Evolutionary conservation across 2,797 vertebrate genomes (phyloP).

Genomic region (Phataginus tetradactyla): DNA sequence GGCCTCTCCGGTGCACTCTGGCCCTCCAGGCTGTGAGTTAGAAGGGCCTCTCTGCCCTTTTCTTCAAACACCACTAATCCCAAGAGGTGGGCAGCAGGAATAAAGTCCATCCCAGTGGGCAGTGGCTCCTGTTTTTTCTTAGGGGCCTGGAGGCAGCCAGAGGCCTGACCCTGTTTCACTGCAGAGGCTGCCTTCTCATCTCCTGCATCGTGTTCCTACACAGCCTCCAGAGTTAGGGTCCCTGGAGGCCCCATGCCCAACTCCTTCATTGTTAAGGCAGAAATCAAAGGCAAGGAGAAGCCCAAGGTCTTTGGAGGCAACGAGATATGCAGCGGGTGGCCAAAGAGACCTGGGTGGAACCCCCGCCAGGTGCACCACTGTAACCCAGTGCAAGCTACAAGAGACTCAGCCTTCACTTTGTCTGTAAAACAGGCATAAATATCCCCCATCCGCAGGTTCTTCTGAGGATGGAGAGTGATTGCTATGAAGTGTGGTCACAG

Average conservation of each 20-base stretch:
- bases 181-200: neutral
- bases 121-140: neutral
- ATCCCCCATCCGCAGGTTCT: neutral
- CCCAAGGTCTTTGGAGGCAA: neutral
- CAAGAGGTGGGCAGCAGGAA: neutral
- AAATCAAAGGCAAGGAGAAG: neutral
- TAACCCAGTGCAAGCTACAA: neutral
- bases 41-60: neutral
- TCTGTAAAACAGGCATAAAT: neutral
- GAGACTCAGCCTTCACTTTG: neutral
- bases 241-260: neutral
- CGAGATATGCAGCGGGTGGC: too few species aligned
- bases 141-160: neutral
- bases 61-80: neutral
- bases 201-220: neutral
- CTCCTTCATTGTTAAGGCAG: neutral
- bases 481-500: neutral
- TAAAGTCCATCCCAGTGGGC: fast-evolving
- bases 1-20: neutral
- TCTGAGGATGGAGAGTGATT: fast-evolving
- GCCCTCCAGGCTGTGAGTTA: neutral
- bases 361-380: fast-evolving
- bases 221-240: neutral
- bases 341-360: neutral
- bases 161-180: too few species aligned